Base-by-base conservation (phyloP, 2,888 invertebrate genomes). In the Hofmannophila pseudospretella region DNA sequence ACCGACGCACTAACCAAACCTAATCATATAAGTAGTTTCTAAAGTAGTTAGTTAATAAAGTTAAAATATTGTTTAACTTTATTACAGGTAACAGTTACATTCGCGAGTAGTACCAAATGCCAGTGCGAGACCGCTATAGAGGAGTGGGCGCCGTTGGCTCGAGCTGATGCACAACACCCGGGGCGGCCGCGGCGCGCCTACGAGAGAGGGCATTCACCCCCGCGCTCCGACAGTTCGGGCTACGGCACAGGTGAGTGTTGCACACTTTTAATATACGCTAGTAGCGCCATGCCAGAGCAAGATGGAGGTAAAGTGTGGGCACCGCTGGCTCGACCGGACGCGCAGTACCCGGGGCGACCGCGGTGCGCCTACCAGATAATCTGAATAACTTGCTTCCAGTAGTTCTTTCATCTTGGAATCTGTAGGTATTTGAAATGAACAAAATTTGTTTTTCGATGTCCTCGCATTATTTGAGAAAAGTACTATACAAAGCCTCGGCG, bases 141-240 rank as follows among this genome's bases (percentile, higher is more conserved):
- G 49, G 77, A 59, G 69, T 73, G 52, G 68, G 75, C 59, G 51
- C 61, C 58, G 61, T 67, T 60, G 41, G 62, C 53, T 3, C 70
- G 75, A 7, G 82, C 71, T 37, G 88, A 78, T 88, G 64, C 89
- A 38, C 87, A 86, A 59, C 82, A 77, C 38, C 86, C 86, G 30
- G 74, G 75, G 27, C 68, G 84, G 44, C 91, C 92, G 62, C 89
- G 93, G 33, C 89, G 91, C 57, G 88, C 91, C 42, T 93, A 92
- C 75, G 93, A 94, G 62, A 87, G 94, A 42, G 92, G 92, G 78
- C 93, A 73, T 91, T 94, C 95, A 32, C 94, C 94, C 34, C 89
- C 94, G 58, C 92, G 94, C 44, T 92, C 92, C 58, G 94, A 93
- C 67, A 94, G 94, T 81, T 94, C 94, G 23, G 94, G 94, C 2